Percentiles rank a stretch among this genome's conserved stretches.
Evolutionary conservation across 1,140 invertebrate species (phyloP).

Genomic region (Agrypnia vestita): DNA sequence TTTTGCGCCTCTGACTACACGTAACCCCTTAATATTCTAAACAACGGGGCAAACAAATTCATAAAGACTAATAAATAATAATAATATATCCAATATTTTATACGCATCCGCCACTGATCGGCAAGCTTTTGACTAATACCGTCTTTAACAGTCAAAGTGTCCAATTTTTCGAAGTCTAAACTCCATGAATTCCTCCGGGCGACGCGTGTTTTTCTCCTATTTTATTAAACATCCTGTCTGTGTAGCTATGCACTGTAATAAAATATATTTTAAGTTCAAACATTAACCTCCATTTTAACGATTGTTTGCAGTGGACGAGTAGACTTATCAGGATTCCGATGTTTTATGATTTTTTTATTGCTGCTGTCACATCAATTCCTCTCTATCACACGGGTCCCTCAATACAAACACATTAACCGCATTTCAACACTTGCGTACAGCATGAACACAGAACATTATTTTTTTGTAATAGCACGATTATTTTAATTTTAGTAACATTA

Average conservation of each 20-base stretch:
- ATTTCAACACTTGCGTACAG: neutral
- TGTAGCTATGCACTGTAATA: constrained; percentile 39
- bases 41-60: too few relatives aligned
- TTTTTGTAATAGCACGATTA: too few relatives aligned
- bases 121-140: too few relatives aligned
- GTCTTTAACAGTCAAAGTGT: too few relatives aligned
- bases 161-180: neutral
- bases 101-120: too few relatives aligned
- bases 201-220: constrained; percentile 20
- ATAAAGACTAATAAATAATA: too few relatives aligned
- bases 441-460: neutral
- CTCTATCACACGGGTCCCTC: constrained; percentile 20
- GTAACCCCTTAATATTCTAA: too few relatives aligned
- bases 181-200: neutral
- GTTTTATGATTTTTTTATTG: constrained; percentile 39
- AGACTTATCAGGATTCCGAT: constrained; percentile 29
- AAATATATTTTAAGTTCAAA: constrained; percentile 43
- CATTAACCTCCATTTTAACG: constrained; percentile 39
- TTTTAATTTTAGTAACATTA: too few relatives aligned
- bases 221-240: constrained; percentile 35
- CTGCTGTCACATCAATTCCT: constrained; percentile 32
- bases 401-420: constrained; percentile 5
- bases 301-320: constrained; percentile 30
- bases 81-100: too few relatives aligned
- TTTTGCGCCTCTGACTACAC: too few relatives aligned